These are phyloP conservation scores for Gavia stellata DNA, from an alignment of 2,113 vertebrate genomes.

Conservation along the genomic window DNA sequence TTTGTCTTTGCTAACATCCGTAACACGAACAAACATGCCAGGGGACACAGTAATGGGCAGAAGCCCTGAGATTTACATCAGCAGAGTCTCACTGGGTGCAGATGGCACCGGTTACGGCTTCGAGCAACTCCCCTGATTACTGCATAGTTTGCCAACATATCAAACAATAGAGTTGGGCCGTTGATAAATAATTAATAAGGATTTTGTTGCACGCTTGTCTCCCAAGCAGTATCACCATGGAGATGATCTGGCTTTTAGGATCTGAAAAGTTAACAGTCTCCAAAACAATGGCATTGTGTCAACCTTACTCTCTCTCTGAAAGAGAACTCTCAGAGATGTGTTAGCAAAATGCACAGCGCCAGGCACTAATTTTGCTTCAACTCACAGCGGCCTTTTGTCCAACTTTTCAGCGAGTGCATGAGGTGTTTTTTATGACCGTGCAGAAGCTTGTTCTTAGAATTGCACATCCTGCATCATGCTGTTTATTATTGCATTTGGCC, in stretches of 20 bases:
- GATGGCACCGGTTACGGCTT: neutral
- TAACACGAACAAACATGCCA: neutral
- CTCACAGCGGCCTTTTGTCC: neutral
- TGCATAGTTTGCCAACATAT: neutral
- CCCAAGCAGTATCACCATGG: slow-evolving; percentile 1
- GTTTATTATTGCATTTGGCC: neutral
- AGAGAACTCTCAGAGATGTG: neutral
- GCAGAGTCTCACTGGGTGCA: neutral
- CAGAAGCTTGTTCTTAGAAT: neutral
- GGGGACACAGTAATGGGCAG: neutral
- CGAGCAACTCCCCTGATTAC: neutral
- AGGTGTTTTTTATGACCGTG: neutral
- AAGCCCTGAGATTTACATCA: neutral
- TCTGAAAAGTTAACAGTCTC: slow-evolving; percentile 11
- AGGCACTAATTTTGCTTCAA: neutral
- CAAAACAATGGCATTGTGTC: neutral
- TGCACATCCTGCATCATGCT: neutral
- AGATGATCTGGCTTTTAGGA: slow-evolving; percentile 34
- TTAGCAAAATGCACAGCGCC: neutral
- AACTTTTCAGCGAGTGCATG: neutral
- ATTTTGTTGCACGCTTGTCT: slow-evolving; percentile 38
- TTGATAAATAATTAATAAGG: slow-evolving; percentile 58
- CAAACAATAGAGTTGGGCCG: neutral
- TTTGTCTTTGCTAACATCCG: slow-evolving; percentile 15
- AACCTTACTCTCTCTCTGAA: neutral